Base-by-base conservation (phyloP, 2,888 invertebrate genomes). In the Atrina japonica region DNA sequence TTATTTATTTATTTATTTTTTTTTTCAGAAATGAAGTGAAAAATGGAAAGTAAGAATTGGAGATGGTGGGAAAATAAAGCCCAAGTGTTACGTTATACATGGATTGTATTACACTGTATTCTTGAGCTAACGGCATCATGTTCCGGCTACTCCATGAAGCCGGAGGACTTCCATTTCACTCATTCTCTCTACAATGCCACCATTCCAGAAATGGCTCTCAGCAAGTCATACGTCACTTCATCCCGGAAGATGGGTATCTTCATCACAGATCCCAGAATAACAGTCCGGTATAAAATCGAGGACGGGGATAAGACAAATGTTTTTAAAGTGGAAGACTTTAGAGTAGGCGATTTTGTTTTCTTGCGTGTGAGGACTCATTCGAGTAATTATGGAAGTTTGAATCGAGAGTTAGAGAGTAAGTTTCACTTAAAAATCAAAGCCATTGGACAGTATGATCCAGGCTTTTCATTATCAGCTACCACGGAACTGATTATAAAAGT, bases 311-410 rank as follows among this genome's bases (percentile, higher is more conserved):
- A 94, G 64, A 96, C 96, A 88, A 74, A 95, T 88, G 95, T 97
- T 88, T 98, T 98, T 92, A 97, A 96, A 90, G 96, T 96, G 9
- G 97, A 98, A 90, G 95, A 96, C 83, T 93, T 95, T 72, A 92
- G 94, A 73, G 95, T 98, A 64, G 98, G 98, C 45, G 97, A 98
- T 92, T 97, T 98, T 92, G 96, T 96, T 90, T 99, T 99, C 91
- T 93, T 98, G 65, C 93, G 95, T 66, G 94, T 99, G 73, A 93
- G 98, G 85, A 97, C 96, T 77, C 94, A 96, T 88, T 96, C 97
- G 71, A 96, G 95, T 50, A 94, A 94, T 88, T 94, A 95, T 77
- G 95, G 96, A 85, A 96, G 97, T 78, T 92, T 99, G 73, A 99
- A 99, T 91, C 94, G 99, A 75, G 99, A 99, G 91, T 94, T 97